Base-by-base conservation (phyloP, 2,888 invertebrate species). In the Anarsia innoxiella region DNA sequence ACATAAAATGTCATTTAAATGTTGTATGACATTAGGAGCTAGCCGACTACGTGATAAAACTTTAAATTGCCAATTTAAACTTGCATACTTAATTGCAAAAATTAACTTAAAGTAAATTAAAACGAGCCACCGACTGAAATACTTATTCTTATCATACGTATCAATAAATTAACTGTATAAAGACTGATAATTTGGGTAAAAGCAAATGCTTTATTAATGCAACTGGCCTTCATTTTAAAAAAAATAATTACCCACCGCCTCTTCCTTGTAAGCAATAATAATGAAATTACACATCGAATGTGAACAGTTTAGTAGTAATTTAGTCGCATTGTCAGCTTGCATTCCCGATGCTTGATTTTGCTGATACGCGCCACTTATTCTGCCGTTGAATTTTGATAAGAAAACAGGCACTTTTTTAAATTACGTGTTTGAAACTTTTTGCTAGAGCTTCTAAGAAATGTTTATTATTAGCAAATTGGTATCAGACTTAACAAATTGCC, bases 291-390 rank as follows among this genome's bases (percentile, higher is more conserved):
- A 49, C 51, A 52, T 52, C 39, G 52, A 56, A 59, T 56, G 52
- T 46, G 41, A 45, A 45, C 48, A 41, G 41, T 37, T 41, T 38
- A 38, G 31, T 36, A 23, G 36, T 42, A 48, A 44, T 56, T 56
- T 52, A 48, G 47, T 43, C 48, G 53, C 56, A 64, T 67, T 69
- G 71, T 66, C 75, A 74, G 71, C 73, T 73, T 66, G 73, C 65
- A 37, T 40, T 44, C 51, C 36, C 46, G 45, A 49, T 42, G 51
- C 53, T 42, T 41, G 56, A 59, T 56, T 51, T 44, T 28, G 31
- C 36, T 44, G 64, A 66, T 66, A 65, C 41, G 36, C 41, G 36
- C 40, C 43, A 49, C 44, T 56, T 59, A 37, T 41, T 12, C 25
- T 26, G 15, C 34, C 25, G 19, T 33, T 26, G 39, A n/a, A 40